Evolutionary conservation across 2,113 vertebrate genomes (phyloP).

Genomic region (Sylvilagus bachmani): DNA sequence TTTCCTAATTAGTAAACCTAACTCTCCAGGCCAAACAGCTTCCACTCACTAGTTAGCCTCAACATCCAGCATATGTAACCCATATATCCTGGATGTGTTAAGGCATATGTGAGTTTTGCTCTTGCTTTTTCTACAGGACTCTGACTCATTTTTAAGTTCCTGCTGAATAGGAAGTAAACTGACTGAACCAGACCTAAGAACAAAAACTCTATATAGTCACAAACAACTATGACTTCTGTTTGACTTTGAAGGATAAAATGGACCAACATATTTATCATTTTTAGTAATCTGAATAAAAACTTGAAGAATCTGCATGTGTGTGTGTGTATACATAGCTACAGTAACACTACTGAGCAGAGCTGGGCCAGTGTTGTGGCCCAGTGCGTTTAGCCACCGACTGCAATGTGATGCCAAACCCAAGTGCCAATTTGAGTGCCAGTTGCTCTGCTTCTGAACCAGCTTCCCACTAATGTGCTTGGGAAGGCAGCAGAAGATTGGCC

Average conservation of each 20-base stretch:
- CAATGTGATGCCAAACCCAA: no score
- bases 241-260: not conserved
- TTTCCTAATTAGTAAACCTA: slow-evolving; percentile 14
- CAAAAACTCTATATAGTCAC: not conserved
- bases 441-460: no score
- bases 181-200: slow-evolving; percentile 33
- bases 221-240: not conserved
- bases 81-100: not conserved
- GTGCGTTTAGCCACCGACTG: no score
- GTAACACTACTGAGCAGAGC: not conserved
- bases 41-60: not conserved
- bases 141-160: not conserved
- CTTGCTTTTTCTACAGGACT: not conserved
- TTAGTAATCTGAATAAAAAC: slow-evolving; percentile 12
- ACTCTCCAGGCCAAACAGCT: not conserved
- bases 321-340: not conserved
- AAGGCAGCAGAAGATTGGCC: no score
- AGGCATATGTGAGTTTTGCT: not conserved
- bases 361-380: no score
- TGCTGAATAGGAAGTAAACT: not conserved
- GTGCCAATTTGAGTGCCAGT: no score
- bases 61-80: not conserved
- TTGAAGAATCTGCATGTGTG: not conserved
- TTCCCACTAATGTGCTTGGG: no score
- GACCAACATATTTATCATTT: not conserved